Base-by-base conservation (phyloP, 2,797 vertebrate genomes). In the Paguma larvata region DNA sequence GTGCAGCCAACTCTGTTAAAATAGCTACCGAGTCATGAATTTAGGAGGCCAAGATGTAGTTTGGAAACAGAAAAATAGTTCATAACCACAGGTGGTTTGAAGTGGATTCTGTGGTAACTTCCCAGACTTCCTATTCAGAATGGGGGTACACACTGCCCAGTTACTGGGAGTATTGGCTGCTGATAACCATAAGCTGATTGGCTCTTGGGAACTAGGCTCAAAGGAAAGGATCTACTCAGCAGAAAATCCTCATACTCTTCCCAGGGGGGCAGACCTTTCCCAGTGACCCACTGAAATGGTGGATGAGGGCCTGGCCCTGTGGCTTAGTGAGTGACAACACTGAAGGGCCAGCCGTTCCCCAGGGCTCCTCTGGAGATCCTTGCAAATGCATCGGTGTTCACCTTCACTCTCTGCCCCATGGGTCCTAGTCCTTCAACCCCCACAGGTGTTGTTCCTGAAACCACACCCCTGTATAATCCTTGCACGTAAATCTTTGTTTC, bases 191-290 rank as follows among this genome's bases (percentile, higher is more conserved):
- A 32, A 32, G 51, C 32, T 59, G 32, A 59, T 51, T 19, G 62
- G 21, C 62, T 62, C 46, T 46, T 51, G 7, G n/a, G 13, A 70
- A 70, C 9, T 44, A 12, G 32, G 1, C 59, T 91, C 44, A 21
- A n/a, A 3, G 30, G 25, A 85, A 44, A 9, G n/a, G 27, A 85
- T 51, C 51, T 30, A 12, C 4, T 80, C 38, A 68, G 9, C 11
- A 15, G 25, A 67, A 63, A 75, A 44, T 48, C 56, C 21, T 73
- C 10, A 75, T 1, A 9, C 44, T 27, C n/a, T 21, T 51, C 27
- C 56, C 11, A 19, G 12, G 1, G 1, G 5, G 16, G 0, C 0
- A 44, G 2, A 46, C 23, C 21, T 83, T 68, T 8, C 25, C 27
- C 25, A 44, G 7, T 16, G 15, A 85, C 14, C 38, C 15, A 30